These are phyloP conservation scores for Caenorhabditis auriculariae DNA, from an alignment of 2,888 invertebrate genomes.

Conservation along the genomic window DNA sequence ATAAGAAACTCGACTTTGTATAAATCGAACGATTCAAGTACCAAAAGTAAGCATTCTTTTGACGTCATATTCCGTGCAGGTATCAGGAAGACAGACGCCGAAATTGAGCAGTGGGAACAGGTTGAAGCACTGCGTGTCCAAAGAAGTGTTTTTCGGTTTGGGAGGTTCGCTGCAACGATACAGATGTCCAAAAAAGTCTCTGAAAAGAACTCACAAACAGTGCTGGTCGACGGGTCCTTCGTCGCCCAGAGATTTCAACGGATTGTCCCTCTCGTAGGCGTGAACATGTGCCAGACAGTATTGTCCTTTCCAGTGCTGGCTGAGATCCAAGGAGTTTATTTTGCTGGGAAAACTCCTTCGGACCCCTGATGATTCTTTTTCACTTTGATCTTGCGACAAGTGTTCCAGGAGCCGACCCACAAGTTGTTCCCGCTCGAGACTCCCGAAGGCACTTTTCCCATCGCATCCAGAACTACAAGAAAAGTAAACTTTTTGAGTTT, in stretches of 20 bases:
- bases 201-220: constrained; percentile 37
- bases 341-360: constrained; percentile 1
- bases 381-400: constrained; percentile 59
- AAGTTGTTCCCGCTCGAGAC: constrained; percentile 64
- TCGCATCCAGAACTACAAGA: constrained; percentile 58
- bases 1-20: too few relatives aligned
- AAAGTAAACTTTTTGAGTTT: too few relatives aligned
- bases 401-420: constrained; percentile 63
- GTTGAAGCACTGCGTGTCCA: constrained; percentile 58
- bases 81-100: constrained; percentile 63
- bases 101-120: constrained; percentile 60
- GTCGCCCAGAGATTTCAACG: constrained; percentile 50
- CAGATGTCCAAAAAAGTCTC: neutral
- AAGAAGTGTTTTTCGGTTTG: constrained; percentile 11
- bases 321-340: constrained; percentile 7
- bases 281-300: constrained; percentile 62
- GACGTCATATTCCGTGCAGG: constrained; percentile 63
- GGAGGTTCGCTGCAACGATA: constrained; percentile 11
- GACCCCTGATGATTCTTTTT: constrained; percentile 59
- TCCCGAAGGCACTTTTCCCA: constrained; percentile 63
- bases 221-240: constrained; percentile 35
- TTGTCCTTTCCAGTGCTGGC: constrained; percentile 58
- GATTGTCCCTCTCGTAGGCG: constrained; percentile 60
- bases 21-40: constrained; percentile 17
- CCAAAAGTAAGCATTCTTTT: constrained; percentile 54